Percentiles rank a stretch among this genome's conserved stretches.
phyloP scores from a whole-genome alignment of 2,888 invertebrate genomes.

The Noctuana brunneofusca region DNA sequence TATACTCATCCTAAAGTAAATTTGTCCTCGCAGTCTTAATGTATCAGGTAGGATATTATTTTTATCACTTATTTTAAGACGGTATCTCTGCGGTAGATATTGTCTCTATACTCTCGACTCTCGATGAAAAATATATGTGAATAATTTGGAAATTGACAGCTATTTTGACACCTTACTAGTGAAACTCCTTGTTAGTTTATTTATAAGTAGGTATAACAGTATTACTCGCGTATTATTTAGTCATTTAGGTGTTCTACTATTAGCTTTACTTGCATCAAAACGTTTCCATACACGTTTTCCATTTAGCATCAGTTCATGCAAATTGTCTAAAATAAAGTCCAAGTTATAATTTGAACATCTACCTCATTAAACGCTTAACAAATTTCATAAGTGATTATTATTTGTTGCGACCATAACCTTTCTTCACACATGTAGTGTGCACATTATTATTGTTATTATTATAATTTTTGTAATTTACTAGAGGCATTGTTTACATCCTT shows the following conservation, averaged over 20 bases:
- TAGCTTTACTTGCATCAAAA: constrained; percentile 6
- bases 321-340: background rate
- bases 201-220: background rate
- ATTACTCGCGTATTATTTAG: background rate
- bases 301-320: background rate
- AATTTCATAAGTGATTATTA: background rate
- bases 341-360: background rate
- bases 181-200: constrained; percentile 2
- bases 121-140: background rate
- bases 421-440: background rate
- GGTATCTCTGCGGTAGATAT: constrained; percentile 16
- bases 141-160: background rate
- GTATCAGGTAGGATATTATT: constrained; percentile 61
- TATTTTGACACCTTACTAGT: background rate
- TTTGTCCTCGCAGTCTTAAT: constrained; percentile 63
- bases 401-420: constrained; percentile 4
- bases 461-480: constrained; percentile 9
- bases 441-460: background rate
- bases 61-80: constrained; percentile 49
- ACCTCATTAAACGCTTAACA: background rate
- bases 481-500: constrained; percentile 17
- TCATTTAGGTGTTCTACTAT: background rate
- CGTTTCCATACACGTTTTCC: background rate
- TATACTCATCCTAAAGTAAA: constrained; percentile 54
- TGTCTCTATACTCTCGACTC: background rate